phyloP scores from a whole-genome alignment of 1,140 invertebrate genomes.

The Sitophilus oryzae region DNA sequence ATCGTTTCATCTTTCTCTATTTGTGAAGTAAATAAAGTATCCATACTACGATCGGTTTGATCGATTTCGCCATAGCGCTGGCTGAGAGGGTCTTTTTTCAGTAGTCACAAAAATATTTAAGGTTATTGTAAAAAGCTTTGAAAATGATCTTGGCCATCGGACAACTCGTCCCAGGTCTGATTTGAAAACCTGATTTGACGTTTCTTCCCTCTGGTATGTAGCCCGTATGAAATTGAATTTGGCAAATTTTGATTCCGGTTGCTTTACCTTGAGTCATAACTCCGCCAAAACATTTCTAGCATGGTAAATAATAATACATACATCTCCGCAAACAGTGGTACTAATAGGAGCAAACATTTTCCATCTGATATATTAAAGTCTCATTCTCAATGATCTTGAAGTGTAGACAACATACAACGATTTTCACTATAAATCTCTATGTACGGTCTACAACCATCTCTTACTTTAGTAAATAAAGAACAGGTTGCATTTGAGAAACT shows the following conservation, averaged over 20 bases:
- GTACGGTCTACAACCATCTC: constrained; percentile 89
- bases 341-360: constrained; percentile 51
- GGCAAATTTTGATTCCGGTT: constrained; percentile 81
- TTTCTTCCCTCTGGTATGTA: constrained; percentile 69
- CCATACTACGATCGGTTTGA: constrained; percentile 51
- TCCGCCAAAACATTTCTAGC: constrained; percentile 76
- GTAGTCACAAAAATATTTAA: constrained; percentile 69
- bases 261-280: constrained; percentile 67
- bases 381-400: constrained; percentile 86
- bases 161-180: constrained; percentile 73
- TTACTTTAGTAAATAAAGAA: constrained; percentile 86
- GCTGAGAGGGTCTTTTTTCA: constrained; percentile 54
- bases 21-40: constrained; percentile 69
- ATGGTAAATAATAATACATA: constrained; percentile 76
- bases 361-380: constrained; percentile 67
- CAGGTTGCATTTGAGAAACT: constrained; percentile 72
- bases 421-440: constrained; percentile 88
- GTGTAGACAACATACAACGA: constrained; percentile 72
- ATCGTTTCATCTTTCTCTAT: constrained; percentile 78
- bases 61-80: constrained; percentile 72
- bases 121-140: constrained; percentile 64
- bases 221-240: constrained; percentile 84
- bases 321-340: constrained; percentile 73
- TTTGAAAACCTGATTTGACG: constrained; percentile 67
- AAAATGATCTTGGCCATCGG: constrained; percentile 72